These are phyloP conservation scores for Protosalanx chinensis DNA, from an alignment of 2,797 vertebrate species.

Conservation along the genomic window DNA sequence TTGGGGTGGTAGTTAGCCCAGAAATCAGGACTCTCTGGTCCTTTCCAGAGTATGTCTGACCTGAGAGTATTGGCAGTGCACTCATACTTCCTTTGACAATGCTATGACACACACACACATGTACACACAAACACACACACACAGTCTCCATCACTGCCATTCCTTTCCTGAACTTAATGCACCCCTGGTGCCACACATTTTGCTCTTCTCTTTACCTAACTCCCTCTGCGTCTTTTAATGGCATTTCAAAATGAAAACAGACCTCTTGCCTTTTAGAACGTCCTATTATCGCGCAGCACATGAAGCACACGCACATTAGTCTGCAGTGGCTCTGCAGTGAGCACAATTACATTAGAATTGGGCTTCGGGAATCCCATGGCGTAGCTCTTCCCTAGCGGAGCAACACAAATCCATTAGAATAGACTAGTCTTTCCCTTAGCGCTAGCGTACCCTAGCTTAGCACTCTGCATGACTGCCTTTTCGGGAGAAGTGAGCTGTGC, in stretches of 20 bases:
- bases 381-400: conserved; percentile 34
- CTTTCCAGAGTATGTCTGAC: too few relatives aligned
- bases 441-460: conserved; percentile 31
- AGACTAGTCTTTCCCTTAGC: conserved; percentile 32
- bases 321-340: conserved; percentile 52
- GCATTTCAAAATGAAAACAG: neutral
- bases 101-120: neutral
- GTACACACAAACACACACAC: conserved; percentile 5
- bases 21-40: too few relatives aligned
- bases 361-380: conserved; percentile 17
- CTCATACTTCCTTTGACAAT: neutral
- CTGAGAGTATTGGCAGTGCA: neutral
- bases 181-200: neutral
- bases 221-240: neutral
- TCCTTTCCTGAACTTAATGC: too few relatives aligned
- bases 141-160: too few relatives aligned
- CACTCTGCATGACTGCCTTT: conserved; percentile 42
- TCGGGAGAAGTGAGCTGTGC: conserved; percentile 70
- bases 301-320: conserved; percentile 27
- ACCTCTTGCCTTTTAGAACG: neutral
- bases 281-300: neutral
- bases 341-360: conserved; percentile 51
- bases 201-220: neutral
- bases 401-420: conserved; percentile 58
- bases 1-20: too few relatives aligned